Evolutionary conservation across 2,888 invertebrate species (phyloP).

Genomic region (Agrochola litura): DNA sequence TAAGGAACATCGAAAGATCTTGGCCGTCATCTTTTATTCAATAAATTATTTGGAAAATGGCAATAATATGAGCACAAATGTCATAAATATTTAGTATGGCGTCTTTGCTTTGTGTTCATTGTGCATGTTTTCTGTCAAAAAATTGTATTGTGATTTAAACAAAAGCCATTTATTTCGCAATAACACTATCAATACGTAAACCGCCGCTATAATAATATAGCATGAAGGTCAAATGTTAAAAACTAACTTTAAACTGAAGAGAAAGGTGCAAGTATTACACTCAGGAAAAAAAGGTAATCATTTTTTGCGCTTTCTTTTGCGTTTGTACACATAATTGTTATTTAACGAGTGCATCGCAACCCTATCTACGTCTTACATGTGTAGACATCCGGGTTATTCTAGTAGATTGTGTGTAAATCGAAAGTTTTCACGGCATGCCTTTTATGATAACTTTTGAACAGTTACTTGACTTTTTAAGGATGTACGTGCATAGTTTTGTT

Average conservation of each 20-base stretch:
- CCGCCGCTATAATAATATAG: slow-evolving; percentile 49
- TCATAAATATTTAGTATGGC: slow-evolving; percentile 73
- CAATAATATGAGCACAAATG: slow-evolving; percentile 42
- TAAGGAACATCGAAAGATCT: background rate
- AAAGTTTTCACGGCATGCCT: slow-evolving; percentile 32
- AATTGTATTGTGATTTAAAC: slow-evolving; percentile 61
- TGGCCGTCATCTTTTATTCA: background rate
- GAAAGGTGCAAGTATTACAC: slow-evolving; percentile 60
- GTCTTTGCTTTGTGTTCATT: slow-evolving; percentile 72
- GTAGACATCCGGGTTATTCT: slow-evolving; percentile 52
- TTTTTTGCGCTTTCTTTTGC: slow-evolving; percentile 60
- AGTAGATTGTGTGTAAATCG: slow-evolving; percentile 37
- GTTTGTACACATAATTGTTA: slow-evolving; percentile 57
- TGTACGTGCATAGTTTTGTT: slow-evolving; percentile 70
- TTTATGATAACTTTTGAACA: slow-evolving; percentile 21
- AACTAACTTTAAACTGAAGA: slow-evolving; percentile 41
- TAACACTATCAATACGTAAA: slow-evolving; percentile 44
- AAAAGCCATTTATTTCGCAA: slow-evolving; percentile 60
- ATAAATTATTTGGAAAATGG: slow-evolving; percentile 26
- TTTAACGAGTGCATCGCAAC: slow-evolving; percentile 48
- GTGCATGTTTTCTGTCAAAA: slow-evolving; percentile 66
- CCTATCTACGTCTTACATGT: slow-evolving; percentile 32
- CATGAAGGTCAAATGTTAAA: slow-evolving; percentile 67
- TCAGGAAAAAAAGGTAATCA: slow-evolving; percentile 50
- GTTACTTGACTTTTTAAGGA: slow-evolving; percentile 58